These are phyloP conservation scores for Taxidea taxus DNA, from an alignment of 2,113 vertebrate genomes.

Conservation along the genomic window DNA sequence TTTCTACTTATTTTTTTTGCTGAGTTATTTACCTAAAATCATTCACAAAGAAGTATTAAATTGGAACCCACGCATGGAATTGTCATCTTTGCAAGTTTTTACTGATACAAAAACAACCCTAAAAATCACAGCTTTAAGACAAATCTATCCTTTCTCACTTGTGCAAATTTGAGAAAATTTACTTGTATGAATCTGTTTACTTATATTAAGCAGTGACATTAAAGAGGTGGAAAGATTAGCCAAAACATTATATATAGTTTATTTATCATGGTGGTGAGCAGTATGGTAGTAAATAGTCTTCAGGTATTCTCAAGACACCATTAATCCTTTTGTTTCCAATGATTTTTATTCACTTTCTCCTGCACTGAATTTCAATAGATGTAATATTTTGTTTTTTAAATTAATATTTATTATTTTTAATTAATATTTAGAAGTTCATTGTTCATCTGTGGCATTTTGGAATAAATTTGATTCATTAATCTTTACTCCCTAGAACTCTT, in stretches of 20 bases:
- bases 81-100: neutral
- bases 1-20: neutral
- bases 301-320: neutral
- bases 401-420: neutral
- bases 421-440: neutral
- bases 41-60: neutral
- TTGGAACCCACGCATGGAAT: neutral
- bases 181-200: neutral
- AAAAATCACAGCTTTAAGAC: neutral
- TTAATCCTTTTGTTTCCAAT: neutral
- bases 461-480: neutral
- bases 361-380: neutral
- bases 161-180: neutral
- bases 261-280: neutral
- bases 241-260: neutral
- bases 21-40: neutral
- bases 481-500: neutral
- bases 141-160: neutral
- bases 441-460: neutral
- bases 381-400: neutral
- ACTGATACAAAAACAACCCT: neutral
- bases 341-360: neutral
- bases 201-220: neutral
- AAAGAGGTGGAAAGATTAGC: neutral
- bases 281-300: neutral